phyloP scores from a whole-genome alignment of 2,797 vertebrate species.

The Enoplosus armatus region DNA sequence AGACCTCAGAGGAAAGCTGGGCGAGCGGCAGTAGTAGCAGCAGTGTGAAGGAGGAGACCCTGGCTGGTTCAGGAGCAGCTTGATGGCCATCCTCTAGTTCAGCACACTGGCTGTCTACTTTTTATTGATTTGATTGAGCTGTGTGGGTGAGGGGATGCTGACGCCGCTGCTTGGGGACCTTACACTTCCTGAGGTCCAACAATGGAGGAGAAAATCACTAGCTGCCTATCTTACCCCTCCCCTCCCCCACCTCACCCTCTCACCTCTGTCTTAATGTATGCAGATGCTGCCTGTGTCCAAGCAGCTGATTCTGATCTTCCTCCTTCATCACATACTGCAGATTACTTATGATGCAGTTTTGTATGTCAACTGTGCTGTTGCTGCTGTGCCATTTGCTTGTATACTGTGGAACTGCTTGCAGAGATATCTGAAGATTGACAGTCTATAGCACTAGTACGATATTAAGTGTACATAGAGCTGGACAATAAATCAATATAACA shows the following conservation, averaged over 20 bases:
- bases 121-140: conserved; percentile 73
- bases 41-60: conserved; percentile 15
- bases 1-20: conserved; percentile 14
- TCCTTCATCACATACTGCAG: neutral
- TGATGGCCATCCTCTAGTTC: conserved; percentile 40
- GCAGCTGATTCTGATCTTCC: conserved; percentile 32
- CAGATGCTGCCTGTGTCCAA: conserved; percentile 9
- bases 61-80: conserved; percentile 26
- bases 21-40: neutral
- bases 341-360: neutral
- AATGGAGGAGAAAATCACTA: conserved; percentile 58
- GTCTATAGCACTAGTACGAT: neutral
- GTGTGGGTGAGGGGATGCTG: conserved; percentile 66
- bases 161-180: conserved; percentile 63
- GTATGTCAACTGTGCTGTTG: neutral
- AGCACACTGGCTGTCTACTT: conserved; percentile 45
- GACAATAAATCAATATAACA: neutral
- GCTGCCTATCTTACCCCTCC: conserved; percentile 23
- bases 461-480: neutral
- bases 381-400: neutral
- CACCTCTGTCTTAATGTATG: conserved; percentile 18
- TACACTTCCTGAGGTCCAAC: conserved; percentile 54
- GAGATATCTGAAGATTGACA: neutral
- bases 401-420: neutral
- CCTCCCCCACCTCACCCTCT: conserved; percentile 9